These are phyloP conservation scores for Diaprepes abbreviatus DNA, from an alignment of 2,888 invertebrate species.

Conservation along the genomic window DNA sequence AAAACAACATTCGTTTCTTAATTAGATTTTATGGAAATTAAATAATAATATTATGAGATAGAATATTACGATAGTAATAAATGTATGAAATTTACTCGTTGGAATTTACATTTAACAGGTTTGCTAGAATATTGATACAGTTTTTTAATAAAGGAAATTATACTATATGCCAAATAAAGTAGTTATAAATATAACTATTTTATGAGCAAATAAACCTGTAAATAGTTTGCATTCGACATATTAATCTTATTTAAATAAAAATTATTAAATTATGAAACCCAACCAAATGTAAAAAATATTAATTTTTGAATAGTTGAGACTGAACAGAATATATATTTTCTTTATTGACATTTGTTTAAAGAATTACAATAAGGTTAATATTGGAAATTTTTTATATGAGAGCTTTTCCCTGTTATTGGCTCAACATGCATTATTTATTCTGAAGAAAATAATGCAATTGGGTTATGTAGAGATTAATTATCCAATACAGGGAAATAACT, in stretches of 20 bases:
- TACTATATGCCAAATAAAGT: conserved; percentile 2
- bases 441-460: too few species aligned
- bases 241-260: not conserved
- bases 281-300: not conserved
- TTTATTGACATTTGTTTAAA: too few species aligned
- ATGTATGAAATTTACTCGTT: not conserved
- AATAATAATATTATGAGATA: not conserved
- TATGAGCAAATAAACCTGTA: not conserved
- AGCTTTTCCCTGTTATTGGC: too few species aligned
- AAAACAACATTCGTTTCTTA: too few species aligned
- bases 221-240: not conserved
- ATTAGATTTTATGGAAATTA: conserved; percentile 12
- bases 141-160: not conserved
- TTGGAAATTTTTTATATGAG: too few species aligned
- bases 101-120: not conserved
- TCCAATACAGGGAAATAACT: too few species aligned
- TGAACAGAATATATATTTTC: too few species aligned
- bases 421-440: too few species aligned
- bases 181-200: not conserved
- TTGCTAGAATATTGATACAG: not conserved
- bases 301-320: too few species aligned
- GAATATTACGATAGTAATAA: not conserved
- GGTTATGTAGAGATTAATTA: too few species aligned
- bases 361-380: too few species aligned
- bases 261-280: not conserved